A percentile compares a stretch with the other conserved stretches of the same genome.
Conservation (phyloP, 1,140 invertebrate species). For the Drosophila albomicans region DNA sequence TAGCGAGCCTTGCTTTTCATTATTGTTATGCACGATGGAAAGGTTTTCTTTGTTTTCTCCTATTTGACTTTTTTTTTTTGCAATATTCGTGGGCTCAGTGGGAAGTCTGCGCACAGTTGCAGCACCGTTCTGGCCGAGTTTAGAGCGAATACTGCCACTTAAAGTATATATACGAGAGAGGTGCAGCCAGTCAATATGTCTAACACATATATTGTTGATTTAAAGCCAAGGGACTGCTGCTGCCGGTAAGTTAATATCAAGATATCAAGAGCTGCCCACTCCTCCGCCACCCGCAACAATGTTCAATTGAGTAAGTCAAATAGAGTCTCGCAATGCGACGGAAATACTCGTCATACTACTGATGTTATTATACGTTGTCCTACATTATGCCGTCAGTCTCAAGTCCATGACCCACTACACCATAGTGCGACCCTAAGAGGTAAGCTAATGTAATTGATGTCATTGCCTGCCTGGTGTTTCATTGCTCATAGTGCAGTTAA, state of each 20-base stretch:
- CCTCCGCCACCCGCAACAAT: background rate
- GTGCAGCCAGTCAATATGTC: constrained; percentile 51
- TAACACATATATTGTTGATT: constrained; percentile 49
- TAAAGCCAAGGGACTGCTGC: constrained; percentile 43
- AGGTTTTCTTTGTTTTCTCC: background rate
- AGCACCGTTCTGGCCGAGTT: constrained; percentile 47
- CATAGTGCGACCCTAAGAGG: background rate
- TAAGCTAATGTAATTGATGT: constrained; percentile 67
- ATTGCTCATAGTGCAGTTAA: constrained; percentile 25
- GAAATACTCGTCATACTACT: constrained; percentile 21
- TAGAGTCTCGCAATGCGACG: constrained; percentile 22
- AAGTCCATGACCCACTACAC: constrained; percentile 17
- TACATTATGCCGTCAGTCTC: constrained; percentile 37
- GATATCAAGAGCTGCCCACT: constrained; percentile 5
- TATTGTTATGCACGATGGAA: constrained; percentile 3
- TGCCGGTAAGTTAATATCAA: constrained; percentile 48
- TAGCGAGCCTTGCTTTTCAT: constrained; percentile 79
- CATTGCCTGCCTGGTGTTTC: constrained; percentile 54
- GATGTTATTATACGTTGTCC: constrained; percentile 34
- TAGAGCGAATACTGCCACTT: constrained; percentile 46
- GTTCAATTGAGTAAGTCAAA: constrained; percentile 18
- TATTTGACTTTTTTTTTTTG: background rate
- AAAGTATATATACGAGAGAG: constrained; percentile 34
- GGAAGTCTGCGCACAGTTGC: constrained; percentile 6
- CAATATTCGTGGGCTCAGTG: background rate